Conservation (phyloP, 2,888 invertebrate genomes). For the Trichogramma evanescens region DNA sequence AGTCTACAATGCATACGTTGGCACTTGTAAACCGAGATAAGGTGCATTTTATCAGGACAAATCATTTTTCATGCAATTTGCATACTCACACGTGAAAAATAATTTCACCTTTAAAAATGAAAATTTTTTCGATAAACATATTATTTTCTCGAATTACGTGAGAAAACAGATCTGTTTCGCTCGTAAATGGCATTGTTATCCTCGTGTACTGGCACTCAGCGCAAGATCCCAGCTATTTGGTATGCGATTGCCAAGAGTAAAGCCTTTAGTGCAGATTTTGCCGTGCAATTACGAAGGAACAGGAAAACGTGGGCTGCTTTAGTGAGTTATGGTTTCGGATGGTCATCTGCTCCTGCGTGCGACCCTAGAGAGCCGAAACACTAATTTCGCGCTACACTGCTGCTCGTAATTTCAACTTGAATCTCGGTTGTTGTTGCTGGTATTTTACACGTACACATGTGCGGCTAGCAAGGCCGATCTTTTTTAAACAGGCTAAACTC, state of each 20-base stretch:
- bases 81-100: too few species aligned
- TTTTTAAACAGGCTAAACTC: background rate
- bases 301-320: slow-evolving; percentile 7
- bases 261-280: background rate
- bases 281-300: slow-evolving; percentile 25
- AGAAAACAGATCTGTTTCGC: too few species aligned
- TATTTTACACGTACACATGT: background rate
- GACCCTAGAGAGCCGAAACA: slow-evolving; percentile 12
- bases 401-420: slow-evolving; percentile 6
- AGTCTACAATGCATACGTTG: slow-evolving; percentile 17
- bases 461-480: background rate
- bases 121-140: too few species aligned
- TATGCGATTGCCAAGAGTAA: background rate
- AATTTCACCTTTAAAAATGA: too few species aligned
- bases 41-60: too few species aligned
- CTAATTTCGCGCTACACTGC: slow-evolving; percentile 19
- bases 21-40: slow-evolving; percentile 5
- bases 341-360: slow-evolving; percentile 24
- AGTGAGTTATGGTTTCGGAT: slow-evolving; percentile 26
- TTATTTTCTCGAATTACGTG: too few species aligned
- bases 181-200: background rate
- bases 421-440: slow-evolving; percentile 11
- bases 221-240: too few species aligned
- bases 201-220: background rate
- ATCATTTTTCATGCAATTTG: too few species aligned